A percentile compares a stretch with the other conserved stretches of the same genome.
These are phyloP conservation scores for Tineola bisselliella DNA, from an alignment of 2,888 invertebrate genomes.

Conservation along the genomic window DNA sequence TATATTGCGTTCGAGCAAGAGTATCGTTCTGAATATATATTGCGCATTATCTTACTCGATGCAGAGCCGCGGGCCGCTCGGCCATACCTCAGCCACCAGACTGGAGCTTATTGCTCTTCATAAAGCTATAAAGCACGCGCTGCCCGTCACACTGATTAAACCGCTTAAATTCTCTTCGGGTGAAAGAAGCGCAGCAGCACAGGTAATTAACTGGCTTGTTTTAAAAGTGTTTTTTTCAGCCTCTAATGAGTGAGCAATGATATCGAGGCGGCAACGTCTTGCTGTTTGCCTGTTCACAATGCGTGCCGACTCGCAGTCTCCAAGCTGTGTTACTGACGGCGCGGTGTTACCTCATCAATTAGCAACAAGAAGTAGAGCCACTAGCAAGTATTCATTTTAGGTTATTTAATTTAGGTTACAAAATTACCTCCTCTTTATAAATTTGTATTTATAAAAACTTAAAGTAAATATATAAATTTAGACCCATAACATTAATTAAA, in stretches of 20 bases:
- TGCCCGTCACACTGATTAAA: conserved; percentile 29
- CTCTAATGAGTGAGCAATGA: conserved; percentile 36
- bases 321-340: neutral
- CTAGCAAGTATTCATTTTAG: neutral
- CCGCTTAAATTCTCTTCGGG: conserved; percentile 18
- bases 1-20: conserved; percentile 27
- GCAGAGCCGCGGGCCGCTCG: conserved; percentile 21
- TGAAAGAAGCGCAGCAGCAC: conserved; percentile 34
- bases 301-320: conserved; percentile 26
- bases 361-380: neutral
- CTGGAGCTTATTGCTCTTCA: conserved; percentile 34
- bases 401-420: neutral
- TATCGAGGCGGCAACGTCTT: conserved; percentile 36
- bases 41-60: conserved; percentile 38
- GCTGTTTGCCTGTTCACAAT: conserved; percentile 36
- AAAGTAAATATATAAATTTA: no score
- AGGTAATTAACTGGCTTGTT: conserved; percentile 37
- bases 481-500: no score
- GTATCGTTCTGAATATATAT: conserved; percentile 48
- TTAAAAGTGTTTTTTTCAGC: conserved; percentile 34
- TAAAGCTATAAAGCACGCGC: conserved; percentile 33
- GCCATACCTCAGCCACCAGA: conserved; percentile 27
- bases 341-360: neutral
- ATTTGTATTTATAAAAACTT: no score
- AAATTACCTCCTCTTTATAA: no score